Conservation (phyloP, 2,888 invertebrate species). For the Sarcophaga variegata region DNA sequence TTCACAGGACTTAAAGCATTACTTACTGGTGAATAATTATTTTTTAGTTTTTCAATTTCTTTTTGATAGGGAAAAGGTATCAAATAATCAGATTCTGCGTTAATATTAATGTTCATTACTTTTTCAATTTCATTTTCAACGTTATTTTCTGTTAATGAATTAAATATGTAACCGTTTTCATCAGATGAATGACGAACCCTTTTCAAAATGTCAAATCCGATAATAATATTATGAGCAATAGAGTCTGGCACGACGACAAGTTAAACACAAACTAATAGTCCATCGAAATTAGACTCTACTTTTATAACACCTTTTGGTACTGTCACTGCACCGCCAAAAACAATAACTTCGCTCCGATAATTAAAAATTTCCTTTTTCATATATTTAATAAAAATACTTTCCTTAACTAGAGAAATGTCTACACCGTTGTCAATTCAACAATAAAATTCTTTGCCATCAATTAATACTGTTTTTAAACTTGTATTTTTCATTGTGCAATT, state of each 20-base stretch:
- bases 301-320: conserved; percentile 31
- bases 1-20: conserved; percentile 32
- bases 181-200: neutral
- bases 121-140: conserved; percentile 16
- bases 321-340: conserved; percentile 33
- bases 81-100: conserved; percentile 12
- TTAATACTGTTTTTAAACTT: conserved; percentile 40
- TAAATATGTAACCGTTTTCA: conserved; percentile 48
- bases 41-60: conserved; percentile 41
- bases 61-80: conserved; percentile 36
- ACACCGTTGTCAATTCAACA: conserved; percentile 33
- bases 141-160: conserved; percentile 11
- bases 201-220: conserved; percentile 46
- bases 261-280: conserved; percentile 8
- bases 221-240: neutral
- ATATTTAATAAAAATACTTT: too few species aligned
- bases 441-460: conserved; percentile 30
- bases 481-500: conserved; percentile 21
- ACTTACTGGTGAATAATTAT: conserved; percentile 37
- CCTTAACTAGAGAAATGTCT: neutral
- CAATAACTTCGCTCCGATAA: conserved; percentile 34
- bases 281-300: conserved; percentile 24
- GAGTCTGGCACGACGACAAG: conserved; percentile 43
- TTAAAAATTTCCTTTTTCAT: conserved; percentile 8
- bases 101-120: conserved; percentile 43